phyloP scores from a whole-genome alignment of 2,797 vertebrate genomes.

The Tapera naevia region DNA sequence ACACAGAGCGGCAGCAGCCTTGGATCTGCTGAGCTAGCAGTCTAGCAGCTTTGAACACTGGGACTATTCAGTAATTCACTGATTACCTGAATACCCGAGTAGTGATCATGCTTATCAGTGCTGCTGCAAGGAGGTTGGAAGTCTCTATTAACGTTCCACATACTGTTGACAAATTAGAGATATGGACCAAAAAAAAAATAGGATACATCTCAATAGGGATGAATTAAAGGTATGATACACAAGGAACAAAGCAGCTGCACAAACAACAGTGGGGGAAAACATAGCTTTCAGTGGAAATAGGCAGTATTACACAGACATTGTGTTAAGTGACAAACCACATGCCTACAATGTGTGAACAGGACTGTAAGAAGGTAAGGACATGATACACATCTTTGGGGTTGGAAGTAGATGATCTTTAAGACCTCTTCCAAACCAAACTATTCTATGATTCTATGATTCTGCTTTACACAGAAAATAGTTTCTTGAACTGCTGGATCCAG shows the following conservation, averaged over 20 bases:
- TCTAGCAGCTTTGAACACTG: not conserved
- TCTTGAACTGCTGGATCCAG: not conserved
- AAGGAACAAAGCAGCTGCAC: not conserved
- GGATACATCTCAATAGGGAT: not conserved
- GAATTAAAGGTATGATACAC: not conserved
- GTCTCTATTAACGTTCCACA: not conserved
- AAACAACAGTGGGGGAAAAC: not conserved
- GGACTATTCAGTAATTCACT: not conserved
- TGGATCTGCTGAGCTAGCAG: not conserved
- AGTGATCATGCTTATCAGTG: not conserved
- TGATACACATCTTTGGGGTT: not conserved
- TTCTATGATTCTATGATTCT: not conserved
- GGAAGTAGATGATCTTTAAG: too few species aligned
- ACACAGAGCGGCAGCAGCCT: not conserved
- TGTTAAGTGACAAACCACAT: not conserved
- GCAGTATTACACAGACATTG: not conserved
- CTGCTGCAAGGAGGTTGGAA: not conserved
- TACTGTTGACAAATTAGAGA: not conserved
- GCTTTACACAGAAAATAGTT: not conserved
- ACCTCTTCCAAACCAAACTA: too few species aligned
- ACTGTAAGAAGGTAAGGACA: not conserved
- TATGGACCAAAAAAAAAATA: accelerated
- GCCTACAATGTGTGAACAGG: too few species aligned
- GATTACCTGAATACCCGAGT: not conserved
- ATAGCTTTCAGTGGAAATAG: not conserved